A percentile compares a stretch with the other conserved stretches of the same genome.
Conservation (phyloP, 2,888 invertebrate species). For the Rotaria sp. region DNA sequence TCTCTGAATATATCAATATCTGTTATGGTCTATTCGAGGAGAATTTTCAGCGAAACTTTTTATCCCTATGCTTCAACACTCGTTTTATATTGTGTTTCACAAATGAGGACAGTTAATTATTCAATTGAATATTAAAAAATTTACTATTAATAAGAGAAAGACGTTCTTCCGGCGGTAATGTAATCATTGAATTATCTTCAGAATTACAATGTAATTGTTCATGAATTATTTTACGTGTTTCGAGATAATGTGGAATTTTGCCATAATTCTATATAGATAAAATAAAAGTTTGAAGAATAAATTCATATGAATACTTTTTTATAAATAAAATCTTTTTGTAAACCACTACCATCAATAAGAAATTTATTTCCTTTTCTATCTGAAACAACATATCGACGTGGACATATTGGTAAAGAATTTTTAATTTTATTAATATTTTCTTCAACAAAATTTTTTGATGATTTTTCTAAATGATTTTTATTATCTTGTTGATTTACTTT, state of each 20-base stretch:
- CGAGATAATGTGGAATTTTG: not conserved
- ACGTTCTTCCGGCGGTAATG: not conserved
- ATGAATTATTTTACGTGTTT: not conserved
- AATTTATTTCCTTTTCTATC: conserved; percentile 24
- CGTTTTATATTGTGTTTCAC: too few relatives aligned
- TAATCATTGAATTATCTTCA: not conserved
- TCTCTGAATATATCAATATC: too few relatives aligned
- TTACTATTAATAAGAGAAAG: not conserved
- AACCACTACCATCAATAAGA: conserved; percentile 22
- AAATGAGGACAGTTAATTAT: too few relatives aligned
- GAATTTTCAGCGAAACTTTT: too few relatives aligned
- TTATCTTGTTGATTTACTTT: not conserved
- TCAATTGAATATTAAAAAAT: not conserved
- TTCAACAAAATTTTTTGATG: not conserved
- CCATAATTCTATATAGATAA: not conserved
- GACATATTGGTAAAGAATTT: not conserved
- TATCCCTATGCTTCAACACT: too few relatives aligned
- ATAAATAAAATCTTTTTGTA: conserved; percentile 18
- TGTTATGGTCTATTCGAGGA: too few relatives aligned
- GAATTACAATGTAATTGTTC: not conserved
- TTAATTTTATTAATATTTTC: not conserved
- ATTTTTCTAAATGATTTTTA: not conserved
- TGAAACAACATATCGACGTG: conserved; percentile 3
- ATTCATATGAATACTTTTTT: not conserved
- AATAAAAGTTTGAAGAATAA: too few relatives aligned